phyloP scores from a whole-genome alignment of 2,113 vertebrate genomes.

The Enhydra lutris region DNA sequence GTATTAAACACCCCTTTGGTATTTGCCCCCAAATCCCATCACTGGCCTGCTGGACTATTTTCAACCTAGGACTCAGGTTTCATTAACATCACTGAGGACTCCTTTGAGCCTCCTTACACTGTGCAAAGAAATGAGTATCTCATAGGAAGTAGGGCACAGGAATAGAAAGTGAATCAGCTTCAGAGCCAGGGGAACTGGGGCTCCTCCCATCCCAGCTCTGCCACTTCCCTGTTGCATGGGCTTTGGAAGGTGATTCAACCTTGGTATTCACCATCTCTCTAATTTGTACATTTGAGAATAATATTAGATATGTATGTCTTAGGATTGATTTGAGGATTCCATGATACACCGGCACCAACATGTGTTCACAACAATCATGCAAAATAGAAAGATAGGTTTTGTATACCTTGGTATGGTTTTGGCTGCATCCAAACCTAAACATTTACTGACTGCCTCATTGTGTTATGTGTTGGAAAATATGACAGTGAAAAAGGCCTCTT shows the following conservation, averaged over 20 bases:
- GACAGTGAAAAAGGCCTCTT: not conserved
- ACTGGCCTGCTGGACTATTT: constrained; percentile 8
- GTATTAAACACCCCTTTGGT: not conserved
- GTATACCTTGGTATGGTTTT: not conserved
- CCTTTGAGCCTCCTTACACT: not conserved
- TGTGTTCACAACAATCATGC: not conserved
- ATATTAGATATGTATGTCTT: not conserved
- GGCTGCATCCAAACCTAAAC: not conserved
- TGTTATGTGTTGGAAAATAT: not conserved
- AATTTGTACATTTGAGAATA: not conserved
- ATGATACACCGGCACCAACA: not conserved
- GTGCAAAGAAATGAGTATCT: not conserved
- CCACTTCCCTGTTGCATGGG: not conserved
- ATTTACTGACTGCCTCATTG: not conserved
- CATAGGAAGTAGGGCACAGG: not conserved
- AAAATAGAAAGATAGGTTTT: not conserved
- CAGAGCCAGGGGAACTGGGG: not conserved
- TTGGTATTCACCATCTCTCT: not conserved
- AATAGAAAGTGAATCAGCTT: not conserved
- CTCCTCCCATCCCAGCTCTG: not conserved
- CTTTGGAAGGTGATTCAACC: not conserved
- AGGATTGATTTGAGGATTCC: not conserved
- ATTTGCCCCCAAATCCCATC: not conserved
- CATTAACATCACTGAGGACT: constrained; percentile 13
- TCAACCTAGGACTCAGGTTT: constrained; percentile 35